A percentile compares a stretch with the other conserved stretches of the same genome.
Evolutionary conservation across 2,888 invertebrate genomes (phyloP).

Genomic region (Ectemnius cavifrons): DNA sequence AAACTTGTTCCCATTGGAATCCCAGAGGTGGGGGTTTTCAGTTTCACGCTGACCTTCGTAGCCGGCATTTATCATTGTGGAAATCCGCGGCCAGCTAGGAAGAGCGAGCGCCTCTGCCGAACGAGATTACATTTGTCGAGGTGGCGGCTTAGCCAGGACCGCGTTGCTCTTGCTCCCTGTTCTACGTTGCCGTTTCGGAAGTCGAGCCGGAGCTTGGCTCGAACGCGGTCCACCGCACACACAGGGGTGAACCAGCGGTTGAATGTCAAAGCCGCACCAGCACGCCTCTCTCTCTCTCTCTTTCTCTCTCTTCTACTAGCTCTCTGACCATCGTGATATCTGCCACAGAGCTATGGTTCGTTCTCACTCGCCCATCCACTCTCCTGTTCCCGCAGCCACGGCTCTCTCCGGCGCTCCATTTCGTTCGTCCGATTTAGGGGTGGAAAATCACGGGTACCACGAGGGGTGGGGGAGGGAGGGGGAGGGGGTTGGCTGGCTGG

Average conservation of each 20-base stretch:
- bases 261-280: constrained; percentile 64
- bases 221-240: neutral
- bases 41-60: neutral
- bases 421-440: constrained; percentile 35
- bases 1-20: neutral
- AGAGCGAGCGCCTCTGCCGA: constrained; percentile 54
- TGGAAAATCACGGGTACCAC: constrained; percentile 59
- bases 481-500: constrained; percentile 30
- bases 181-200: neutral
- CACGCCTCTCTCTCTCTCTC: constrained; percentile 31
- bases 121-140: constrained; percentile 69
- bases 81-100: constrained; percentile 19
- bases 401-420: neutral
- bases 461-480: constrained; percentile 47
- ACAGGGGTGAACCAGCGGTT: constrained; percentile 46
- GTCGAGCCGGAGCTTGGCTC: constrained; percentile 15
- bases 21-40: neutral
- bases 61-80: constrained; percentile 19
- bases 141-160: constrained; percentile 45
- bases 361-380: neutral
- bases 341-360: constrained; percentile 13
- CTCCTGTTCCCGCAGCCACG: neutral
- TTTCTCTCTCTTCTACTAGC: constrained; percentile 3
- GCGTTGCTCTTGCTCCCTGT: too few species aligned
- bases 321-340: neutral